Evolutionary conservation across 2,888 invertebrate species (phyloP).

Genomic region (Isoperla grammatica): DNA sequence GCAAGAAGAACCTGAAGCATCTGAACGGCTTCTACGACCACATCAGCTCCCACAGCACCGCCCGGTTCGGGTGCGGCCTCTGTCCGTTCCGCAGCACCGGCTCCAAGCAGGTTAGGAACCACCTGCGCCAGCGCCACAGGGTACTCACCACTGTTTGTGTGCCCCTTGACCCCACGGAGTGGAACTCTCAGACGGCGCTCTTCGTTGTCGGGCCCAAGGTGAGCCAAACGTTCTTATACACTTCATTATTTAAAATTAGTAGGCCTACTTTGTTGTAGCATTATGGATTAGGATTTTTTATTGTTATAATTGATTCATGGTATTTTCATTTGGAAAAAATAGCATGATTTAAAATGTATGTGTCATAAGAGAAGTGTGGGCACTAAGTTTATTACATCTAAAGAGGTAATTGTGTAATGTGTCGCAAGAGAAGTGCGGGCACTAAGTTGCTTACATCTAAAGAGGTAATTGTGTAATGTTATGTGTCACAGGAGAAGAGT

Average conservation of each 20-base stretch:
- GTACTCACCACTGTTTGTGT: constrained; percentile 41
- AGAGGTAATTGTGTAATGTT: too few species aligned
- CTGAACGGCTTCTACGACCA: constrained; percentile 50
- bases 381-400: too few species aligned
- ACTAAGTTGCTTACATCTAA: too few species aligned
- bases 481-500: constrained; percentile 18
- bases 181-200: constrained; percentile 45
- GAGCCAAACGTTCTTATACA: constrained; percentile 34
- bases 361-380: too few species aligned
- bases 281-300: too few species aligned
- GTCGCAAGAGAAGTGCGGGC: too few species aligned
- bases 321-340: too few species aligned
- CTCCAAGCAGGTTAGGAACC: constrained; percentile 41
- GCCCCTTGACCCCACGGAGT: constrained; percentile 47
- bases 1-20: constrained; percentile 45
- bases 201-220: constrained; percentile 45
- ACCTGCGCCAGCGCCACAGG: constrained; percentile 51
- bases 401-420: too few species aligned
- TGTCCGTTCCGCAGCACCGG: constrained; percentile 46
- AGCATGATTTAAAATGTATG: too few species aligned
- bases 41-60: constrained; percentile 53
- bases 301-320: too few species aligned
- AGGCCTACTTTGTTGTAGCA: too few species aligned
- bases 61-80: constrained; percentile 54
- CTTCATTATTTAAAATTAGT: too few species aligned